Percentiles rank a stretch among this genome's conserved stretches.
Evolutionary conservation across 2,797 vertebrate species (phyloP).

Genomic region (Phalloptychus januarius): DNA sequence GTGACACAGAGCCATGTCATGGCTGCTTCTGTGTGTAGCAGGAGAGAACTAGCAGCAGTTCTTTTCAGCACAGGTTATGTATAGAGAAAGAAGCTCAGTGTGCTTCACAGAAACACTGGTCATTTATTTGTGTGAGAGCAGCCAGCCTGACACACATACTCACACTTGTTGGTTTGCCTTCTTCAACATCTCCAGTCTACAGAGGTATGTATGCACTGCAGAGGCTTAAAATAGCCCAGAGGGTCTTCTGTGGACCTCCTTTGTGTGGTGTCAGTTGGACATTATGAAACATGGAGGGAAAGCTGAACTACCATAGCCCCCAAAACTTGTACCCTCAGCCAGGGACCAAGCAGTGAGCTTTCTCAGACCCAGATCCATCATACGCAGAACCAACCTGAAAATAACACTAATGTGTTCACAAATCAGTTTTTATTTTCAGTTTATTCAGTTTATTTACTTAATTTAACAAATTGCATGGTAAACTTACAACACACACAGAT

Average conservation of each 20-base stretch:
- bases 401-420: not conserved
- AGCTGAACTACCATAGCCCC: not conserved
- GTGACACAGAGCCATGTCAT: slow-evolving; percentile 30
- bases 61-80: slow-evolving; percentile 72
- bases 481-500: too few species aligned
- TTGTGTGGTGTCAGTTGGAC: slow-evolving; percentile 56
- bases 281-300: slow-evolving; percentile 48
- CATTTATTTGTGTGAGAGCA: slow-evolving; percentile 73
- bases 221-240: slow-evolving; percentile 68
- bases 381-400: not conserved
- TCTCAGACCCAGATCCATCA: not conserved
- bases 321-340: not conserved
- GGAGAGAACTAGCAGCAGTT: slow-evolving; percentile 2
- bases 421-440: not conserved
- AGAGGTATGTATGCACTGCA: slow-evolving; percentile 45
- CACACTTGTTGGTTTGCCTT: slow-evolving; percentile 22
- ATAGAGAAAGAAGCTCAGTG: slow-evolving; percentile 80
- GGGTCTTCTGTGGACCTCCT: slow-evolving; percentile 63
- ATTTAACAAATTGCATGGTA: too few species aligned
- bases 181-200: slow-evolving; percentile 44
- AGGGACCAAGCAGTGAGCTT: not conserved
- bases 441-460: not conserved
- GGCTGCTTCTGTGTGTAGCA: slow-evolving; percentile 37
- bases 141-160: slow-evolving; percentile 11
- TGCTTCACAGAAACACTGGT: slow-evolving; percentile 67